phyloP scores from a whole-genome alignment of 2,797 vertebrate species.

The Rhinatrema bivittatum region DNA sequence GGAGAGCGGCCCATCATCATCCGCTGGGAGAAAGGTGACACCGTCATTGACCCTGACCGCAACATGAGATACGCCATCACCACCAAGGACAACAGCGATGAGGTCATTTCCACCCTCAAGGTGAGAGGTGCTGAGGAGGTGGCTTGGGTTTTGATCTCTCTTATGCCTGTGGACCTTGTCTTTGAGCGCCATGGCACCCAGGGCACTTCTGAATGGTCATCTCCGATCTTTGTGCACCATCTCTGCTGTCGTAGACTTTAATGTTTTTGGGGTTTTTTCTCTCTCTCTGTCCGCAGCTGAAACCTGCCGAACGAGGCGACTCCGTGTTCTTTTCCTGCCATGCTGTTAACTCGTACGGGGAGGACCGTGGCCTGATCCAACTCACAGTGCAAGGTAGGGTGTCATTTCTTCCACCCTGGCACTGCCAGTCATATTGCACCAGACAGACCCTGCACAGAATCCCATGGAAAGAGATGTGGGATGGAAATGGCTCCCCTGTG shows the following conservation, averaged over 20 bases:
- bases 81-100: slow-evolving; percentile 90
- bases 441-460: fast-evolving
- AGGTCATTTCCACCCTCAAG: slow-evolving; percentile 92
- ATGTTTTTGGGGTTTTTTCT: no score
- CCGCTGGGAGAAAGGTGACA: slow-evolving; percentile 97
- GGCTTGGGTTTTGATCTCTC: not conserved
- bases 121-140: slow-evolving; percentile 62
- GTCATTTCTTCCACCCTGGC: not conserved
- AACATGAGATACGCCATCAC: slow-evolving; percentile 88
- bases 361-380: slow-evolving; percentile 91
- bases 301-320: slow-evolving; percentile 91
- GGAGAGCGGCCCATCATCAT: slow-evolving; percentile 97
- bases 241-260: no score
- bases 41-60: slow-evolving; percentile 91
- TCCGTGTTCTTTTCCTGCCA: slow-evolving; percentile 97
- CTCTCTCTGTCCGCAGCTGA: slow-evolving; percentile 68
- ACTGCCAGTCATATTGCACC: fast-evolving
- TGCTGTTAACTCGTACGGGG: slow-evolving; percentile 94
- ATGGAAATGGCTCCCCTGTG: no score
- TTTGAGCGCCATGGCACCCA: not conserved
- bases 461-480: not conserved
- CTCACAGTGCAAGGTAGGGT: slow-evolving; percentile 90
- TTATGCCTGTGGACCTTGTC: no score
- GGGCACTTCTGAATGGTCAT: no score
- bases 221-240: no score